Evolutionary conservation across 1,140 invertebrate species (phyloP), one percentile per base, ranked within the genome.

Genomic region (Brachionus asplanchnoidis): DNA sequence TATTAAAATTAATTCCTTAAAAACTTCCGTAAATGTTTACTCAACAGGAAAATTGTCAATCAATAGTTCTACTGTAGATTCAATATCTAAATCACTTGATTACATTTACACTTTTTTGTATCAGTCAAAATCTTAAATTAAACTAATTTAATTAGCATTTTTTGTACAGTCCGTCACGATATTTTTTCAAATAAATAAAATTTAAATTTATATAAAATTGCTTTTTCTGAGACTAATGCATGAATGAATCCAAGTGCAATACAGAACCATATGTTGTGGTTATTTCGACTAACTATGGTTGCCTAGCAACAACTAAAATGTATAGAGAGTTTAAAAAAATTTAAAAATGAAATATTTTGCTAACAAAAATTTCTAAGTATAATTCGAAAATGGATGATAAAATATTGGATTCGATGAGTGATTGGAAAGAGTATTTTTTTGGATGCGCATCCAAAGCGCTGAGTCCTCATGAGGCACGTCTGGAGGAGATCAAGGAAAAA

Each of bases 391-490:
- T 26, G 42, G 44, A 77, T 26, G 26, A 50, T 77, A 77, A 42
- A 42, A 44, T 42, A 44, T 11, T 50, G 44, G 73, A 77, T 23
- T 77, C 40, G 7, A 50, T 77, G 73, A 46, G 20, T 23, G 79
- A 82, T 65, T 82, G 79, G 79, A 60, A 65, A 65, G 53, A 82
- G 5, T 65, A 23, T 9, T 82, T 82, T 65, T 82, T 65, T 60
- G 42, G 28, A 7, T 12, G 36, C 23, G 9, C 79, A 9, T 65
- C 36, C 3, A 82, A 82, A 68, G 17, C 65, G 20, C 40, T 82
- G 2, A 40, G 26, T 32, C 79, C 79, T 9, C 42, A 46, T 44
- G 79, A 82, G 12, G 79, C 79, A 12, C 79, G 79, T 40, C 11
- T 82, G 14, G 53, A 82, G 7, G 50, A 65, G 12, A 82, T 82